A percentile compares a stretch with the other conserved stretches of the same genome.
These are phyloP conservation scores for Eidolon helvum DNA, from an alignment of 2,113 vertebrate genomes.

Conservation along the genomic window DNA sequence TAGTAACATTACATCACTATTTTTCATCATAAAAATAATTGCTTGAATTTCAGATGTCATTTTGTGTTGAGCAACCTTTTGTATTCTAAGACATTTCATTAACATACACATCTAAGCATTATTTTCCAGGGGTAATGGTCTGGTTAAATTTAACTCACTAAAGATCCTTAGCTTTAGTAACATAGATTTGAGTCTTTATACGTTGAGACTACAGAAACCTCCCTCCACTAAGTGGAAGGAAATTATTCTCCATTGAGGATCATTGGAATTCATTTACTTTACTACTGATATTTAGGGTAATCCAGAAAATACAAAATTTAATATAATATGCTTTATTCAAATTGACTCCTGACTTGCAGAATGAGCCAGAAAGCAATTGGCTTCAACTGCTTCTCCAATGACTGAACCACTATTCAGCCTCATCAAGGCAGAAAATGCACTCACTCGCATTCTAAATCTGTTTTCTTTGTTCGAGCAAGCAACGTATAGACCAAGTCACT, in stretches of 20 bases:
- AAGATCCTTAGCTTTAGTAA: background rate
- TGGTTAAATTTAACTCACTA: background rate
- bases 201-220: background rate
- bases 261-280: background rate
- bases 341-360: background rate
- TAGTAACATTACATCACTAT: background rate
- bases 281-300: background rate
- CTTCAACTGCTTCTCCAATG: background rate
- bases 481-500: background rate
- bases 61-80: background rate
- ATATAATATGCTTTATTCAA: background rate
- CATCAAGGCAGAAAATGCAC: background rate
- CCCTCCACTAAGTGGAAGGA: background rate
- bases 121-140: background rate
- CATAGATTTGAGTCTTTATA: background rate
- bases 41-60: background rate
- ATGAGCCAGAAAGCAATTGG: background rate
- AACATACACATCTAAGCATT: background rate
- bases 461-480: background rate
- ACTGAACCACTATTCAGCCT: background rate
- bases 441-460: background rate
- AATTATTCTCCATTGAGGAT: background rate
- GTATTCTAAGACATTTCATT: background rate
- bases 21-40: conserved; percentile 18
- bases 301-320: background rate